Base-by-base conservation (phyloP, 30 jellyfish, hydroid and myxozoan species). In the Aurelia aurita region DNA sequence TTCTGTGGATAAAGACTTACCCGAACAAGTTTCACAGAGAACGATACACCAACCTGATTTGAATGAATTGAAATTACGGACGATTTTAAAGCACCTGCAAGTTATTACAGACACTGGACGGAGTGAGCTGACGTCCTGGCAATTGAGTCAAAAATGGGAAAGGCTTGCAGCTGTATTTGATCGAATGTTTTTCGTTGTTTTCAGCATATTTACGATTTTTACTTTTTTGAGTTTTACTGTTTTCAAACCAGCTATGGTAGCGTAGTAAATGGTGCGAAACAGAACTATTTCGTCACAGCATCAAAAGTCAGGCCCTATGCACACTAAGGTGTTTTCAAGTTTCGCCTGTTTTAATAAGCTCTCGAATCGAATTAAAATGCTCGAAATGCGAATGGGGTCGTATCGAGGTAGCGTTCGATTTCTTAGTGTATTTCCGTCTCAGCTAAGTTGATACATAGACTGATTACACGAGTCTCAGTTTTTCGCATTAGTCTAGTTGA, bases 131-230 rank as follows among this genome's bases (percentile, higher is more conserved):
- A 63, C 46, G 0, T 51, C 45, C 22, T 68, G 81, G 93, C 87
- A 83, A 19, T 16, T 20, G 2, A 72, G 93, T 25, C 79, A 62
- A 32, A 69, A 66, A 67, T 87, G 96, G 96, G 51, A 70, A 31
- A 51, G 88, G 22, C 88, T 87, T 22, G 90, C 90, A 1, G 79
- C 60, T 21, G 96, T 87, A 10, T 78, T 87, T 8, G 96, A 87
- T 67, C 67, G 96, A 15, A 18, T 87, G 34, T 67, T 74, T 9
- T 87, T 87, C 43, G 31, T 75, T 23, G 34, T 69, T 6, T 67
- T 87, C 20, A 55, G 78, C 21, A 3, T 77, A 13, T 72, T 77
- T 53, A 63, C 90, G 2, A 57, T 87, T 39, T 58, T 27, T 46
- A 68, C 82, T 10, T 69, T 83, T 26, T 26, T 83, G 26, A 63